Conservation (phyloP, 2,888 invertebrate genomes). For the Apamea sordens region DNA sequence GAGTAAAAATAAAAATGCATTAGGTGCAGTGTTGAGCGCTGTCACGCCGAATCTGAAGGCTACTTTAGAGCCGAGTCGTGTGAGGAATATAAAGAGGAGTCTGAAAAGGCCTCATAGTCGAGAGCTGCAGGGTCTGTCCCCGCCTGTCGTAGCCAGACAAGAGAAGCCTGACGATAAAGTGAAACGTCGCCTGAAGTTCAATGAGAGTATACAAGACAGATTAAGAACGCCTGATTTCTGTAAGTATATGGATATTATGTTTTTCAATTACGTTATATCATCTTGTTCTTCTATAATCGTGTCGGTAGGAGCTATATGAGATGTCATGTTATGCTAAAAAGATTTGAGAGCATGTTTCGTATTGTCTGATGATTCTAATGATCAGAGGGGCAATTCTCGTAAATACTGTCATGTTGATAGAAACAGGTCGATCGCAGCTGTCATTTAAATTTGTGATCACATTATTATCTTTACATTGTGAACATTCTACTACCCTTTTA, state of each 20-base stretch:
- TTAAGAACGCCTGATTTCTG: slow-evolving; percentile 75
- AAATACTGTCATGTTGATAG: too few species aligned
- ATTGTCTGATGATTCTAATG: neutral
- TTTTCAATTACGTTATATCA: neutral
- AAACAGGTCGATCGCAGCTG: too few species aligned
- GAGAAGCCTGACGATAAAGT: slow-evolving; percentile 72
- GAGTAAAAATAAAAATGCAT: slow-evolving; percentile 60
- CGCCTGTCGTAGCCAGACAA: slow-evolving; percentile 58
- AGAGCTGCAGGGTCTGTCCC: slow-evolving; percentile 81
- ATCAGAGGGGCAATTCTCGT: neutral
- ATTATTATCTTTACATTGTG: too few species aligned
- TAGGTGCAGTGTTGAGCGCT: slow-evolving; percentile 59
- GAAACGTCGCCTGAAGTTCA: slow-evolving; percentile 74
- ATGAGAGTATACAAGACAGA: slow-evolving; percentile 69
- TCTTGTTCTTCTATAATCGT: neutral
- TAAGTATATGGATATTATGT: slow-evolving; percentile 70
- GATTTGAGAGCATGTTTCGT: neutral
- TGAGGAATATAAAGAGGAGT: slow-evolving; percentile 84
- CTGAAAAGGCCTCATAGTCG: slow-evolving; percentile 84
- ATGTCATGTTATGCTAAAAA: neutral
- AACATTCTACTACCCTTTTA: neutral
- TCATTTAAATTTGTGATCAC: neutral
- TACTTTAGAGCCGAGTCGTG: slow-evolving; percentile 70
- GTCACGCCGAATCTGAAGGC: slow-evolving; percentile 74
- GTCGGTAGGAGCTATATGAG: neutral